Base-by-base conservation (phyloP, 2,797 vertebrate species). In the Spatula clypeata region DNA sequence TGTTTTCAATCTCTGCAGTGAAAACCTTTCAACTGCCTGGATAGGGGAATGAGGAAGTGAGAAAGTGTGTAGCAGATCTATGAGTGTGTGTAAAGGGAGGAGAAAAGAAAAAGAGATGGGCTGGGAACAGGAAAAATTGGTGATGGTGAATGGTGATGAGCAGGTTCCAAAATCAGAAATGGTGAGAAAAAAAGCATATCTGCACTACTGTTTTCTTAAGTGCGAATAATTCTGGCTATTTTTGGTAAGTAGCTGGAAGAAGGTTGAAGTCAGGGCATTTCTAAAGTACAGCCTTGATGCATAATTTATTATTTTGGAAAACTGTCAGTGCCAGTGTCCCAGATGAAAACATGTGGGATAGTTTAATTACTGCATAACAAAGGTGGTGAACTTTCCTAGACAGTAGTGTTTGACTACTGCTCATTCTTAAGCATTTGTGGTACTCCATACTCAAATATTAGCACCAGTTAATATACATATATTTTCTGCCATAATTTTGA, bases 1-100 rank as follows among this genome's bases (percentile, higher is more conserved):
- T 96, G 90, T 88, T 95, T 97, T 87, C 91, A 94, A 71, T 97
- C 88, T 91, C 45, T 7, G 2, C 1, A 19, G 83, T 90, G 85
- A 94, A 88, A 93, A 44, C 31, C 62, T 94, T 93, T 94, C 80
- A 90, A 4, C 44, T 81, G 85, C 38, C 47, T 91, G 79, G 76
- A 57, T 53, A 65, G 42, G 62, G 70, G 54, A 0, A 6, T 15
- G 44, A 90, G 71, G 88, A 94, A 92, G 73, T 90, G 86, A 76
- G 69, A 87, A 95, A 76, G 32, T 85, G 34, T 3, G 3, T 2
- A 84, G 77, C 58, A 82, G 38, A 66, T 62, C 45, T 66, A 27
- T 0, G 14, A 77, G 62, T 15, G 23, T 29, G 12, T 51, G 6
- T 44, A 34, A 62, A 88, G 73, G 51, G 51, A 81, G 70, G 58